A percentile compares a stretch with the other conserved stretches of the same genome.
phyloP scores from a whole-genome alignment of 2,113 vertebrate genomes.

The Chaenocephalus aceratus region DNA sequence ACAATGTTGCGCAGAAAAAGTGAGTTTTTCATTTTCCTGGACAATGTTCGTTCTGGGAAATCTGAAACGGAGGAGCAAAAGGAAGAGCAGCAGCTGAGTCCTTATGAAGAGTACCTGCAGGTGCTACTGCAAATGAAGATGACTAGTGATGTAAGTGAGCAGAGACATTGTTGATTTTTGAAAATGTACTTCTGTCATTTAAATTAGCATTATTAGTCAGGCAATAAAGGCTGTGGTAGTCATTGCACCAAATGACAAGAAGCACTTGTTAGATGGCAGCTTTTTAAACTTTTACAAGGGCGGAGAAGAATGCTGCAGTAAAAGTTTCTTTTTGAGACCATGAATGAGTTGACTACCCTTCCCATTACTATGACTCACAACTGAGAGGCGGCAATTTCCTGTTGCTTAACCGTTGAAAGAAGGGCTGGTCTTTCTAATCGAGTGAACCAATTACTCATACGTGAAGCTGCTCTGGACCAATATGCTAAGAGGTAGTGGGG shows the following conservation, averaged over 20 bases:
- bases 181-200: too few relatives aligned
- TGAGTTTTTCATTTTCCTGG: constrained; percentile 76
- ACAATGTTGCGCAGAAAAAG: constrained; percentile 76
- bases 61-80: constrained; percentile 41
- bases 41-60: constrained; percentile 47
- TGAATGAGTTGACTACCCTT: constrained; percentile 51
- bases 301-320: not conserved
- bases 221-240: not conserved
- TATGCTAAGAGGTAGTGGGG: not conserved
- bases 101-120: constrained; percentile 76
- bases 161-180: not conserved
- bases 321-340: constrained; percentile 6
- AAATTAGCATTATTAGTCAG: not conserved
- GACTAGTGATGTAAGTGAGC: constrained; percentile 76
- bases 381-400: constrained; percentile 40
- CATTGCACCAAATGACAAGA: not conserved
- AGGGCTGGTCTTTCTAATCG: not conserved
- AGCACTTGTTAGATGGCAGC: not conserved
- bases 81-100: constrained; percentile 39
- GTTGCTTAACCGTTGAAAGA: constrained; percentile 23
- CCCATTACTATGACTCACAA: constrained; percentile 57
- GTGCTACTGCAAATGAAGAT: constrained; percentile 78
- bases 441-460: not conserved
- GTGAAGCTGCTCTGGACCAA: not conserved
- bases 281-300: not conserved